Conservation (phyloP, 1,140 invertebrate species). For the Zaprionus inermis region DNA sequence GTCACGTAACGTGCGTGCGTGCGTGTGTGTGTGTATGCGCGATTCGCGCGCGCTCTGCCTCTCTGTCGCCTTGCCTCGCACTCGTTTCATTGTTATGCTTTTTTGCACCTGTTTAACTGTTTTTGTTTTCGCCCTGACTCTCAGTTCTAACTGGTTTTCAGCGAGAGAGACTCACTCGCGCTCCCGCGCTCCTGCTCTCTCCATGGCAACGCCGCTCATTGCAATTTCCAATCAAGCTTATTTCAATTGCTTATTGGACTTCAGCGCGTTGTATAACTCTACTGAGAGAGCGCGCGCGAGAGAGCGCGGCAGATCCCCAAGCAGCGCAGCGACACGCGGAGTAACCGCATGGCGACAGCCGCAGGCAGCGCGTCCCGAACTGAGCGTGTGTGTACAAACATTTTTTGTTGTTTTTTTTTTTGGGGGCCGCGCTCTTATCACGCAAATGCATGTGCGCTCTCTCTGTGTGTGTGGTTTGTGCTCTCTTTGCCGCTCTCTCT, state of each 20-base stretch:
- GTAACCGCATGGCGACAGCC: conserved; percentile 41
- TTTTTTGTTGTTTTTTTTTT: background rate
- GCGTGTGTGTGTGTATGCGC: conserved; percentile 3
- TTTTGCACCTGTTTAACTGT: conserved; percentile 79
- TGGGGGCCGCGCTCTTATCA: conserved; percentile 39
- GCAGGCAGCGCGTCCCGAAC: conserved; percentile 34
- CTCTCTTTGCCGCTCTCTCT: conserved; percentile 22
- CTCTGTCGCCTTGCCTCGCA: conserved; percentile 7
- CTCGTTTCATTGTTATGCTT: conserved; percentile 48
- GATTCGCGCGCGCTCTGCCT: conserved; percentile 12
- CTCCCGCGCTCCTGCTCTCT: conserved; percentile 16
- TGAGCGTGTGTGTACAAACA: conserved; percentile 54
- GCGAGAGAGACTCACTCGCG: background rate
- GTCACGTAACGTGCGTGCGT: conserved; percentile 7
- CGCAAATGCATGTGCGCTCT: conserved; percentile 12
- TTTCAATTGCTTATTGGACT: conserved; percentile 60
- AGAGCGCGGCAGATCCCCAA: conserved; percentile 7
- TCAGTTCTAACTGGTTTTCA: conserved; percentile 61
- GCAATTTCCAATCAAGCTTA: conserved; percentile 58
- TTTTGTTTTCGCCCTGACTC: conserved; percentile 54
- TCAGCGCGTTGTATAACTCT: conserved; percentile 62
- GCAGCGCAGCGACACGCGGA: conserved; percentile 8
- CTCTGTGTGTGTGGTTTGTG: background rate
- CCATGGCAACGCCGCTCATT: conserved; percentile 41
- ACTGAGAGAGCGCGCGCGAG: conserved; percentile 17